Evolutionary conservation across 2,797 vertebrate species (phyloP), one percentile per base, ranked within the genome.

Genomic region (Dromococcyx pavoninus): DNA sequence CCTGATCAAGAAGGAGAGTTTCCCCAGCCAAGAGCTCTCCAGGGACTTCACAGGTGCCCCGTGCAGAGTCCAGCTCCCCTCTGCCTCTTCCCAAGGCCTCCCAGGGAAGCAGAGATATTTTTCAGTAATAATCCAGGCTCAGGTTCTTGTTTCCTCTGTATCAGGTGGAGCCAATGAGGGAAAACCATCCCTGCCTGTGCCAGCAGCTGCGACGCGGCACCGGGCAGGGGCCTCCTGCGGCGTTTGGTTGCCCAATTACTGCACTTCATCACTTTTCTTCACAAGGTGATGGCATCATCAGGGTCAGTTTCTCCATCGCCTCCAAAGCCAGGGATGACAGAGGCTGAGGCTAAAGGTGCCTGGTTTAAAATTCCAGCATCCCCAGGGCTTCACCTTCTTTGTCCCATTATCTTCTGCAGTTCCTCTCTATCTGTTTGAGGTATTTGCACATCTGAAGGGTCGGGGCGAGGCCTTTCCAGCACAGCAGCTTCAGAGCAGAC

Each of bases 401-500:
- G 54, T 91, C 69, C 91, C 69, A 1, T 89, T 78, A 1, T 50
- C 46, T 73, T 41, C 35, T 44, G 91, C 84, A 48, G 89, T 8
- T 22, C 41, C 64, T 89, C 56, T 74, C 11, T 1, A 0, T 53
- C 88, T n/a, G 14, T 83, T 75, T 35, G 75, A 94, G 82, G n/a
- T 44, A 0, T 90, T 28, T 79, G 93, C 80, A 93, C 54, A 44
- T 88, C 70, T 79, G 95, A 95, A 66, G 91, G 92, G 87, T 92
- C 94, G 94, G 86, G 19, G 74, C 32, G 0, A 65, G 79, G 92
- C 69, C 91, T 79, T 15, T 35, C 30, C 77, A 76, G 85, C 66
- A 23, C 93, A 60, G 90, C 89, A 73, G 75, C 77, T 51, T 3
- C 0, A n/a, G 41, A 43, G 73, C 5, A 19, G 32, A 93, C 81